A percentile compares a stretch with the other conserved stretches of the same genome.
phyloP scores from a whole-genome alignment of 2,113 vertebrate genomes.

The Pristiophorus japonicus region DNA sequence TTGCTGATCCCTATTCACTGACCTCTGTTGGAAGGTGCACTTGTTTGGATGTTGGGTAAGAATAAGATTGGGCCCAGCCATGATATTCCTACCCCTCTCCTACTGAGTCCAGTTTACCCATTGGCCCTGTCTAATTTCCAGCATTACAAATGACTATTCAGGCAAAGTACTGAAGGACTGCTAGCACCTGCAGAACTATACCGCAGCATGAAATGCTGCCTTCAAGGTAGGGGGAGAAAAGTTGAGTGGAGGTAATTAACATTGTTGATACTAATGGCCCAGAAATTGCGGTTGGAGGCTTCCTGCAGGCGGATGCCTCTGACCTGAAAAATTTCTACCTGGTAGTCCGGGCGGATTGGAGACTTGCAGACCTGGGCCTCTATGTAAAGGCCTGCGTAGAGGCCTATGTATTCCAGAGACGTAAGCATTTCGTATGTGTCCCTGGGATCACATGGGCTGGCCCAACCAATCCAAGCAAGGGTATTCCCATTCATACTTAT shows the following conservation, averaged over 20 bases:
- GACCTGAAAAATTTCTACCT: no score
- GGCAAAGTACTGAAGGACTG: not conserved
- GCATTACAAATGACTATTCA: not conserved
- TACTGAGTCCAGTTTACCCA: not conserved
- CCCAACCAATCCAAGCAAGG: no score
- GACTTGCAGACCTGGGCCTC: no score
- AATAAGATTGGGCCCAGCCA: not conserved
- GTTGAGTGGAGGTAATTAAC: not conserved
- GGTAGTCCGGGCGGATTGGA: no score
- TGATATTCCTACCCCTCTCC: not conserved
- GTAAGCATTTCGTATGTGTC: no score
- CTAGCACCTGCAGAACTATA: not conserved
- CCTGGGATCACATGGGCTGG: no score
- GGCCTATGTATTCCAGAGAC: no score
- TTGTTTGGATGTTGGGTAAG: not conserved
- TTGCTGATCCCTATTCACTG: not conserved
- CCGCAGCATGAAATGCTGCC: not conserved
- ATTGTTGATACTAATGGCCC: not conserved
- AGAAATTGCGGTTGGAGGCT: no score
- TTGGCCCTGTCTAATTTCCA: not conserved
- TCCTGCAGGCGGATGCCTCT: no score
- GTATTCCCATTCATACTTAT: no score
- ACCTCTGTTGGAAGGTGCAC: not conserved
- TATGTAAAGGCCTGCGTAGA: no score
- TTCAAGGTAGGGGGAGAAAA: not conserved